Conservation (phyloP, 2,797 vertebrate species). For the Gymnoscopelus microlampas region DNA sequence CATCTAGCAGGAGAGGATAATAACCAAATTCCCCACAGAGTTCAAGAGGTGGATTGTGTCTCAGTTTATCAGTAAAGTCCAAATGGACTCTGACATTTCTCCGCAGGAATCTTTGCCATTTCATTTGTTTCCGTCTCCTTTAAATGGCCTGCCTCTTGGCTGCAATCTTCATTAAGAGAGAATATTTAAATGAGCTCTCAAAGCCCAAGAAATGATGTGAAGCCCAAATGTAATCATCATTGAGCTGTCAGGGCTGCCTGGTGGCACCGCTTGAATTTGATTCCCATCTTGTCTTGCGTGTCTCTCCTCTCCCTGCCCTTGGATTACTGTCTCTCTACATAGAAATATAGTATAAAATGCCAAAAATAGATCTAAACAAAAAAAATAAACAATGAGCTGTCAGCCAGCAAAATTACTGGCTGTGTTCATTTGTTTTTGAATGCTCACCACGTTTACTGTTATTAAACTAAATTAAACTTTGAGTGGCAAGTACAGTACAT, state of each 20-base stretch:
- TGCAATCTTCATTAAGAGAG: constrained; percentile 69
- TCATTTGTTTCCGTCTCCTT: constrained; percentile 65
- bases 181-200: constrained; percentile 64
- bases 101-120: constrained; percentile 57
- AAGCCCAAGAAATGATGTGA: constrained; percentile 62
- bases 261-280: no score
- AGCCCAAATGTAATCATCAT: constrained; percentile 64
- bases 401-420: constrained; percentile 33
- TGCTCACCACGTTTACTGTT: constrained; percentile 39
- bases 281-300: no score
- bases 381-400: constrained; percentile 66
- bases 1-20: constrained; percentile 47
- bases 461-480: constrained; percentile 18
- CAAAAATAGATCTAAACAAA: constrained; percentile 18
- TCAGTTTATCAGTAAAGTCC: constrained; percentile 63
- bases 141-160: constrained; percentile 63
- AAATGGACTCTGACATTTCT: constrained; percentile 67
- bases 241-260: constrained; percentile 41
- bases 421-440: constrained; percentile 58
- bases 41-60: constrained; percentile 48
- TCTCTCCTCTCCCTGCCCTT: no score
- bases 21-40: constrained; percentile 47
- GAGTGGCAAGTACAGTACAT: constrained; percentile 23
- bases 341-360: no score
- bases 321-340: no score